phyloP scores from a whole-genome alignment of 1,140 invertebrate genomes.

The Pogonus chalceus region DNA sequence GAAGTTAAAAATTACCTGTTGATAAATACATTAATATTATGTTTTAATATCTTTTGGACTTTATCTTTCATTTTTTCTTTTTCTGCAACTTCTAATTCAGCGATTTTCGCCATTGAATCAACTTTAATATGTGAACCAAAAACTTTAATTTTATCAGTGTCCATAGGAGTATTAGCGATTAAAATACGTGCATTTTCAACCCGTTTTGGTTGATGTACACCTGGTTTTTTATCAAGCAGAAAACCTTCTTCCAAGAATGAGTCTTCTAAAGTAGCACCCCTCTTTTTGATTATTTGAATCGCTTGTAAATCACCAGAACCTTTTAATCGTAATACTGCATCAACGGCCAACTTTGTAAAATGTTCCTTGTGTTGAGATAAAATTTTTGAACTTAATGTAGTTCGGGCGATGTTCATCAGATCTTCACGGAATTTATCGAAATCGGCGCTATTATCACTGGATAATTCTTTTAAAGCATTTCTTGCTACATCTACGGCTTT shows the following conservation, averaged over 20 bases:
- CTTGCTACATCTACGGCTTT: conserved; percentile 74
- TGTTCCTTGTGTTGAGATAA: conserved; percentile 95
- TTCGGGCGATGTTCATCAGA: conserved; percentile 93
- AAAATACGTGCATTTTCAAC: conserved; percentile 93
- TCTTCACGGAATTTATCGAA: conserved; percentile 74
- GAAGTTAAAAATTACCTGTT: conserved; percentile 55
- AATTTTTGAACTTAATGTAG: conserved; percentile 97
- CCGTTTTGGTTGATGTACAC: conserved; percentile 77
- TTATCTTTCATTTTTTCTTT: conserved; percentile 99
- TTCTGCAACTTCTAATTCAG: conserved; percentile 93
- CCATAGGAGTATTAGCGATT: conserved; percentile 99
- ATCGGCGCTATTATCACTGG: conserved; percentile 75
- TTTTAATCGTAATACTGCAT: conserved; percentile 90
- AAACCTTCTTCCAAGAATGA: conserved; percentile 99
- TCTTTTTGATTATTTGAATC: conserved; percentile 97
- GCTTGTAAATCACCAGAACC: conserved; percentile 85
- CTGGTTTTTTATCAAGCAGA: conserved; percentile 92
- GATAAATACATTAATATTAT: conserved; percentile 97
- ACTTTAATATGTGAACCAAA: conserved; percentile 97
- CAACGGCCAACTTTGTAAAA: conserved; percentile 90
- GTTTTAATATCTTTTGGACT: conserved; percentile 92
- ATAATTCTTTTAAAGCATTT: conserved; percentile 64
- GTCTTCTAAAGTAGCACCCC: conserved; percentile 83
- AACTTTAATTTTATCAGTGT: conserved; percentile 99
- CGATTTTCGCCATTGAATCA: conserved; percentile 96